phyloP scores from a whole-genome alignment of 2,113 vertebrate genomes.

The Tichodroma muraria region DNA sequence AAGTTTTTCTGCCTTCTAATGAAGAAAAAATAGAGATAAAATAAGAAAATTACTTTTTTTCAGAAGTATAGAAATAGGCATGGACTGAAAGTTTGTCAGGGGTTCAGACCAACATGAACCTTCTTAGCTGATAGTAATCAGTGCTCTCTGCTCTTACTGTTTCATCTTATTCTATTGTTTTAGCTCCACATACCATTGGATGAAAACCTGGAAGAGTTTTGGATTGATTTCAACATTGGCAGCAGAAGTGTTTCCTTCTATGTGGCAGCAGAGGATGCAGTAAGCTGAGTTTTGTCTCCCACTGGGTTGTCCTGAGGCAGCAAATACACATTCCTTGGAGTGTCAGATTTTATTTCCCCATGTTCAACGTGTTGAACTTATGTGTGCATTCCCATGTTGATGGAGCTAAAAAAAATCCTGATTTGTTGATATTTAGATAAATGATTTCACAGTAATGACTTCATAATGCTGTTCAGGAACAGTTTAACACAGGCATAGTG shows the following conservation, averaged over 20 bases:
- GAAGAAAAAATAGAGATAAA: background rate
- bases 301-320: background rate
- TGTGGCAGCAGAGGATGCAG: conserved; percentile 74
- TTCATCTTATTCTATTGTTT: background rate
- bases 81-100: background rate
- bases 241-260: conserved; percentile 92
- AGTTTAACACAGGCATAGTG: background rate
- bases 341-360: background rate
- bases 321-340: background rate
- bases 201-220: conserved; percentile 93
- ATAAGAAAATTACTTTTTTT: background rate
- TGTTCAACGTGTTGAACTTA: background rate
- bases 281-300: conserved; percentile 49
- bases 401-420: background rate
- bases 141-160: background rate
- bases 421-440: background rate
- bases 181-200: conserved; percentile 88
- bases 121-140: background rate
- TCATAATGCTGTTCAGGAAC: background rate
- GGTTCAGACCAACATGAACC: background rate
- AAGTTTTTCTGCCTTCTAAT: background rate
- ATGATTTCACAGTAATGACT: background rate
- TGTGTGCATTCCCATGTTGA: background rate
- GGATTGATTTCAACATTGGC: conserved; percentile 93
- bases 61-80: background rate